Conservation (phyloP, 2,888 invertebrate genomes). For the Chymomyza caudatula region DNA sequence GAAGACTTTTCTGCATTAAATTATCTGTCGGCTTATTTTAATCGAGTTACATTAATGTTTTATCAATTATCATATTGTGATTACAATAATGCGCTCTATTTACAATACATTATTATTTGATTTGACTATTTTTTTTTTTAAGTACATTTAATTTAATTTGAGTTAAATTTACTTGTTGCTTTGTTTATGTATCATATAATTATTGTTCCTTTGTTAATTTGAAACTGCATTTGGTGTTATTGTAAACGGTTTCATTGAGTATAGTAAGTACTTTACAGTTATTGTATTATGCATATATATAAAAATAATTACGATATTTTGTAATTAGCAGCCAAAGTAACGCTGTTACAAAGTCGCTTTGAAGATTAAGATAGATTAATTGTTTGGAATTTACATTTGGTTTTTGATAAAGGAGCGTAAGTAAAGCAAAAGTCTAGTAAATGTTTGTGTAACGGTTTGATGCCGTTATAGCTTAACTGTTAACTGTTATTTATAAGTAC, state of each 20-base stretch:
- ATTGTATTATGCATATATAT: neutral
- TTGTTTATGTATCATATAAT: neutral
- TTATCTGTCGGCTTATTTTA: slow-evolving; percentile 6
- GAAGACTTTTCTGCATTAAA: slow-evolving; percentile 61
- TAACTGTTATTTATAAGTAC: too few relatives aligned
- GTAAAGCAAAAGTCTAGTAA: too few relatives aligned
- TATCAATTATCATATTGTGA: neutral
- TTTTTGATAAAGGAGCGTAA: too few relatives aligned
- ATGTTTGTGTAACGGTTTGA: too few relatives aligned
- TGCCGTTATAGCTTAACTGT: too few relatives aligned
- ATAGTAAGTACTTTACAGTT: neutral
- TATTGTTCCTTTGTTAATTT: neutral
- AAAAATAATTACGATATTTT: neutral
- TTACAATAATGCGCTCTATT: neutral
- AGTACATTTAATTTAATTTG: neutral
- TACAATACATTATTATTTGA: neutral
- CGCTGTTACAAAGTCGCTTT: neutral
- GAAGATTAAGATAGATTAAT: neutral
- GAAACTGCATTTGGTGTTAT: neutral
- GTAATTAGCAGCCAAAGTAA: neutral
- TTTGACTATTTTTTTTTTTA: neutral
- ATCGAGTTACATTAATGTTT: neutral
- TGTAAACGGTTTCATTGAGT: neutral
- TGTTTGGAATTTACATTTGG: too few relatives aligned
- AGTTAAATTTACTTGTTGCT: neutral